These are phyloP conservation scores for Eupithecia centaureata DNA, from an alignment of 2,888 invertebrate genomes.

Conservation along the genomic window DNA sequence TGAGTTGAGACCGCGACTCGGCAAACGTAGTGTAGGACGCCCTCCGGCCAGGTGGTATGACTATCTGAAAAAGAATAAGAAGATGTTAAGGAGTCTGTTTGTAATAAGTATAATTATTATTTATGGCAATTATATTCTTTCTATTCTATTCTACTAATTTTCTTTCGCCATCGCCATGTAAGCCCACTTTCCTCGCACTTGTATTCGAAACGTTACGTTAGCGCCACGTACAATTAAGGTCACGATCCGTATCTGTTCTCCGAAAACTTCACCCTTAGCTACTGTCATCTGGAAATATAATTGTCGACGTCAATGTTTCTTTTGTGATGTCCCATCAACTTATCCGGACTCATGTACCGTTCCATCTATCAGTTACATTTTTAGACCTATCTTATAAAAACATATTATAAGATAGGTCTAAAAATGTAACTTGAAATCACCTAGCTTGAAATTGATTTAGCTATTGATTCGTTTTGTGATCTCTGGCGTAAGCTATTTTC, in stretches of 20 bases:
- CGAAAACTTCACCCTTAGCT: constrained; percentile 66
- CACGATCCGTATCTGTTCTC: constrained; percentile 79
- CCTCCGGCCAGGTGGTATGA: too few species aligned
- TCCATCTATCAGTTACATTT: not conserved
- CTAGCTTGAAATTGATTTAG: too few species aligned
- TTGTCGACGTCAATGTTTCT: constrained; percentile 37
- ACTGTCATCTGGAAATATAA: constrained; percentile 62
- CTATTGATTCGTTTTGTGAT: too few species aligned
- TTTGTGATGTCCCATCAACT: constrained; percentile 17
- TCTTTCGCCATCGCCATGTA: constrained; percentile 54
- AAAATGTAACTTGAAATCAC: not conserved
- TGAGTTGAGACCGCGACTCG: too few species aligned
- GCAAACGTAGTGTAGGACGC: too few species aligned
- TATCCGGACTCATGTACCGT: not conserved
- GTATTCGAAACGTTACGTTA: constrained; percentile 76
- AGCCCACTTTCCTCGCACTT: constrained; percentile 58
- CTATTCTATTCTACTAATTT: too few species aligned
- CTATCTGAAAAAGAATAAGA: too few species aligned
- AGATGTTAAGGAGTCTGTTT: too few species aligned
- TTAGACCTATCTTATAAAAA: too few species aligned
- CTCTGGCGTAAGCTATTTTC: too few species aligned
- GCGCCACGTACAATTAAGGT: constrained; percentile 82
- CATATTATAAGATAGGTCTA: not conserved
- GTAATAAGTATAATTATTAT: too few species aligned
- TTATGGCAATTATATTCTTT: not conserved